These are phyloP conservation scores for Eulithis prunata DNA, from an alignment of 2,888 invertebrate genomes.

Conservation along the genomic window DNA sequence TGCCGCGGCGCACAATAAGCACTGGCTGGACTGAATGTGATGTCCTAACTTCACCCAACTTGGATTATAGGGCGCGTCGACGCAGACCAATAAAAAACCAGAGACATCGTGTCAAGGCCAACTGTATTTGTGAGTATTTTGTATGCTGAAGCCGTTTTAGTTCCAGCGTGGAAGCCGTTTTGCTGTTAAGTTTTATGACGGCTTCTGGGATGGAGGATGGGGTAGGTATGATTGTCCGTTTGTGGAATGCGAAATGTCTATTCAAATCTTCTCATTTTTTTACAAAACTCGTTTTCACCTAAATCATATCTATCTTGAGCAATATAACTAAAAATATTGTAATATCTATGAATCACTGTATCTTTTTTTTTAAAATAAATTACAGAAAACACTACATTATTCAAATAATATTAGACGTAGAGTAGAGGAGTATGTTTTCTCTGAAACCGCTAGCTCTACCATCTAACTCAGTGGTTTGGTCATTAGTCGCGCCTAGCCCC, in stretches of 20 bases:
- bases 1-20: slow-evolving; percentile 67
- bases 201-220: slow-evolving; percentile 13
- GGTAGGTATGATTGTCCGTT: background rate
- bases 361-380: too few species aligned
- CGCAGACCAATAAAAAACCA: slow-evolving; percentile 49
- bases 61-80: slow-evolving; percentile 56
- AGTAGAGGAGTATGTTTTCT: slow-evolving; percentile 6
- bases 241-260: background rate
- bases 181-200: slow-evolving; percentile 27
- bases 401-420: too few species aligned
- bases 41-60: slow-evolving; percentile 26
- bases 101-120: slow-evolving; percentile 55
- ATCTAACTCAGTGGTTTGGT: slow-evolving; percentile 42
- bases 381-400: too few species aligned
- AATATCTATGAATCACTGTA: too few species aligned
- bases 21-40: slow-evolving; percentile 52
- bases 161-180: slow-evolving; percentile 16
- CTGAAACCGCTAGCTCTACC: slow-evolving; percentile 17
- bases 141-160: slow-evolving; percentile 37
- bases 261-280: too few species aligned
- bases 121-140: slow-evolving; percentile 31
- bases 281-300: too few species aligned
- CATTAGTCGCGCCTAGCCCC: slow-evolving; percentile 59
- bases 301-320: too few species aligned
- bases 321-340: too few species aligned